Percentiles rank a stretch among this genome's conserved stretches.
Conservation (phyloP, 2,888 invertebrate species). For the Ditula angustiorana region DNA sequence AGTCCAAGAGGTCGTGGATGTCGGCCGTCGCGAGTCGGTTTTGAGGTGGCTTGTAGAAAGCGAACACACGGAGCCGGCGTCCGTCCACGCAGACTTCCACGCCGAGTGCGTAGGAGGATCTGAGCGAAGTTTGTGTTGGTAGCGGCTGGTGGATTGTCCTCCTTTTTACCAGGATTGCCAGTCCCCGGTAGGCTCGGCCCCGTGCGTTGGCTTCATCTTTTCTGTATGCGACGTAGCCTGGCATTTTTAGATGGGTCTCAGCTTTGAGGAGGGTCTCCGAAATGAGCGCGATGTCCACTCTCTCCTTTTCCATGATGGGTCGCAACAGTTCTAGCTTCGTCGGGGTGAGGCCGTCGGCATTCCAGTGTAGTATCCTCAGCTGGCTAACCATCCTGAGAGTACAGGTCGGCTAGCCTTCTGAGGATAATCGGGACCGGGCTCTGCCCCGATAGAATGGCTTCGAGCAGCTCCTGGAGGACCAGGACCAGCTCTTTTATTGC, state of each 20-base stretch:
- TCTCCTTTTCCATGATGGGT: too few relatives aligned
- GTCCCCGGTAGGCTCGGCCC: background rate
- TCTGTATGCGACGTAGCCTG: background rate
- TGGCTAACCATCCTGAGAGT: background rate
- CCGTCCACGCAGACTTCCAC: background rate
- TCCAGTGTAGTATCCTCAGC: background rate
- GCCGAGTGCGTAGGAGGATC: background rate
- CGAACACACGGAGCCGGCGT: background rate
- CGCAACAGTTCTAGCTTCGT: too few relatives aligned
- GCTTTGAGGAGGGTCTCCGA: slow-evolving; percentile 8
- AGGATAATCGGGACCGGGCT: background rate
- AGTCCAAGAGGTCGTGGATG: slow-evolving; percentile 3
- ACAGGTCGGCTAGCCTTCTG: background rate
- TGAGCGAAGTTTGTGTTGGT: background rate
- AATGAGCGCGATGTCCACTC: background rate
- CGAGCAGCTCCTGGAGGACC: background rate
- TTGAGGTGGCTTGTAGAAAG: background rate
- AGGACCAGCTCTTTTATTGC: too few relatives aligned
- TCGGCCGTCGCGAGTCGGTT: background rate
- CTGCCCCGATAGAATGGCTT: background rate
- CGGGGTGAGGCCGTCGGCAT: background rate
- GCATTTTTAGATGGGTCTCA: background rate
- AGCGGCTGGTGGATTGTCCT: background rate
- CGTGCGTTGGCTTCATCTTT: background rate
- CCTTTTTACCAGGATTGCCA: background rate